Percentiles rank a stretch among this genome's conserved stretches.
These are phyloP conservation scores for Scelioninae gen. 1 DNA, from an alignment of 2,888 invertebrate species.

Conservation along the genomic window DNA sequence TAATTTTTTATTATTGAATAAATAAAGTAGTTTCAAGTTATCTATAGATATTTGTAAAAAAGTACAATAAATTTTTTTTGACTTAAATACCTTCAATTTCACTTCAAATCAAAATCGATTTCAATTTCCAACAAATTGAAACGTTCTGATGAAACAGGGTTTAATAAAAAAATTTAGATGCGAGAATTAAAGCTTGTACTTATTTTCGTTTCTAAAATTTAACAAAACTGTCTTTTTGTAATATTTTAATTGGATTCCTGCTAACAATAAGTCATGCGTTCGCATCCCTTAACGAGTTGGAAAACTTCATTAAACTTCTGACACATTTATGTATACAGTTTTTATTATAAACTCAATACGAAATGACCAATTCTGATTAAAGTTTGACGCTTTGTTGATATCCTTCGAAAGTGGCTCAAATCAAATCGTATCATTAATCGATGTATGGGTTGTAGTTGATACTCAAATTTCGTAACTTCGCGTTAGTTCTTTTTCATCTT, in stretches of 20 bases:
- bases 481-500: conserved; percentile 1
- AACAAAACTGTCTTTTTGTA: conserved; percentile 5
- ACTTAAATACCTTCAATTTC: too few relatives aligned
- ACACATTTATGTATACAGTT: conserved; percentile 25
- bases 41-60: too few relatives aligned
- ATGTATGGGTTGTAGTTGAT: conserved; percentile 13
- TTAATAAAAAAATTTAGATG: not conserved
- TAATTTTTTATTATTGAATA: too few relatives aligned
- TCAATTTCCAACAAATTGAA: too few relatives aligned
- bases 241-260: conserved; percentile 23
- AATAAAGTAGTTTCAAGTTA: too few relatives aligned
- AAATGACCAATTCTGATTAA: conserved; percentile 20
- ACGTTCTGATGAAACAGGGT: too few relatives aligned
- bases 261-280: conserved; percentile 9
- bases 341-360: conserved; percentile 9
- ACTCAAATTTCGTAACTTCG: conserved; percentile 28
- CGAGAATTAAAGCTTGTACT: not conserved
- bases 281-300: conserved; percentile 19
- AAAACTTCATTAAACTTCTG: conserved; percentile 33
- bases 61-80: too few relatives aligned
- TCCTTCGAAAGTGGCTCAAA: conserved; percentile 8
- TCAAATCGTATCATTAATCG: conserved; percentile 16
- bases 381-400: conserved; percentile 28
- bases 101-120: too few relatives aligned
- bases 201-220: not conserved